A percentile compares a stretch with the other conserved stretches of the same genome.
Evolutionary conservation across 2,797 vertebrate genomes (phyloP).

Genomic region (Acropternis orthonyx): DNA sequence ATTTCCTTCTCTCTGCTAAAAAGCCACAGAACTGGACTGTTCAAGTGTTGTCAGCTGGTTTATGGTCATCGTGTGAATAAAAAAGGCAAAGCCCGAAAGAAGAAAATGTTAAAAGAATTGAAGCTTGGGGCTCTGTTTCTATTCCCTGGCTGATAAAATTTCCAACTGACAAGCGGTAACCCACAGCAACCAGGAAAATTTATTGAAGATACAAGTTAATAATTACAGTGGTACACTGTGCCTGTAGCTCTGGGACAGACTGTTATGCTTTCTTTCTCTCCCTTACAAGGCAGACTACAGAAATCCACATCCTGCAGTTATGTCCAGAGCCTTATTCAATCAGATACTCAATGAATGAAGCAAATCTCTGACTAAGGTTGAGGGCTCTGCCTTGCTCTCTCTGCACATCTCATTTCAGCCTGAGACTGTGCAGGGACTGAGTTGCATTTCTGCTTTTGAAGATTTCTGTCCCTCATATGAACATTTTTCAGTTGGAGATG

Average conservation of each 20-base stretch:
- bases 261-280: background rate
- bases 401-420: background rate
- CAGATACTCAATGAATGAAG: background rate
- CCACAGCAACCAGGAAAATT: background rate
- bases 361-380: background rate
- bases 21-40: background rate
- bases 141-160: background rate
- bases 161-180: background rate
- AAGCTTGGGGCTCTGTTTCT: background rate
- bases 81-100: conserved; percentile 3
- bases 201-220: conserved; percentile 12
- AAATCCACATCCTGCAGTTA: background rate
- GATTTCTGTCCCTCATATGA: background rate
- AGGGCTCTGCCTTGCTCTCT: background rate
- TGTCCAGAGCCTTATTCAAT: background rate
- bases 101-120: background rate
- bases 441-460: background rate
- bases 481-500: background rate
- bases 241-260: background rate
- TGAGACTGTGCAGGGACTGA: background rate
- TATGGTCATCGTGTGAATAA: background rate
- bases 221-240: background rate
- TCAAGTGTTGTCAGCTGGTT: background rate
- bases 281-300: background rate
- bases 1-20: background rate